A percentile compares a stretch with the other conserved stretches of the same genome.
These are phyloP conservation scores for Amphibalanus amphitrite DNA, from an alignment of 1,140 invertebrate species.

Conservation along the genomic window DNA sequence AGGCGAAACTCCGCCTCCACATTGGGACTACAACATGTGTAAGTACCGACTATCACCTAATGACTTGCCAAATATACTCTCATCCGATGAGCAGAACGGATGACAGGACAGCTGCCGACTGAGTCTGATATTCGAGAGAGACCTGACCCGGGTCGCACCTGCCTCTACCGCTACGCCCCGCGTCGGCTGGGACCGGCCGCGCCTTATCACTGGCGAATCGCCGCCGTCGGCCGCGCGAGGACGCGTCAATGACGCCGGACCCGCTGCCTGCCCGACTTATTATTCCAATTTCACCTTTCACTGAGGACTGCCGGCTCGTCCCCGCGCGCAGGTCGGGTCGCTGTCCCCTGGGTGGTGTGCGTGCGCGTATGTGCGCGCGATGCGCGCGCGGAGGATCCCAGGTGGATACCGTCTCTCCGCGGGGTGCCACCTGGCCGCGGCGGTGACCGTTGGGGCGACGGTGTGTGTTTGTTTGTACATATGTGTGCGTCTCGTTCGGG, in stretches of 20 bases:
- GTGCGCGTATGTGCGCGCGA: not conserved
- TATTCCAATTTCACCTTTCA: slow-evolving; percentile 2
- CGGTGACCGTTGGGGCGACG: not conserved
- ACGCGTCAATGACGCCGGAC: not conserved
- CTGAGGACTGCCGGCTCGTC: not conserved
- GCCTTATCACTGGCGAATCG: not conserved
- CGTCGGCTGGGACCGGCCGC: too few species aligned
- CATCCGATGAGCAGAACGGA: too few species aligned
- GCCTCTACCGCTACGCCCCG: too few species aligned
- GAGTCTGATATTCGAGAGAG: too few species aligned
- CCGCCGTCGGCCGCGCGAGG: too few species aligned
- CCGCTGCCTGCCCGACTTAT: not conserved
- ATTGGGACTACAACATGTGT: not conserved
- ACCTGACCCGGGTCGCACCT: too few species aligned
- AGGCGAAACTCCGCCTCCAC: not conserved
- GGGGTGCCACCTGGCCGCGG: too few species aligned
- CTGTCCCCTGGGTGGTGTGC: not conserved
- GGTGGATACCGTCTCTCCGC: not conserved
- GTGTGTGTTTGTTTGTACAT: not conserved
- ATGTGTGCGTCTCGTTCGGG: not conserved
- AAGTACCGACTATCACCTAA: not conserved
- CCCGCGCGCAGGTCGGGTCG: not conserved
- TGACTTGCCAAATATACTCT: too few species aligned
- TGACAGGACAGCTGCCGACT: too few species aligned
- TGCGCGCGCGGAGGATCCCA: too few species aligned